Conservation (phyloP, 2,888 invertebrate species). For the Megamerina dolium region DNA sequence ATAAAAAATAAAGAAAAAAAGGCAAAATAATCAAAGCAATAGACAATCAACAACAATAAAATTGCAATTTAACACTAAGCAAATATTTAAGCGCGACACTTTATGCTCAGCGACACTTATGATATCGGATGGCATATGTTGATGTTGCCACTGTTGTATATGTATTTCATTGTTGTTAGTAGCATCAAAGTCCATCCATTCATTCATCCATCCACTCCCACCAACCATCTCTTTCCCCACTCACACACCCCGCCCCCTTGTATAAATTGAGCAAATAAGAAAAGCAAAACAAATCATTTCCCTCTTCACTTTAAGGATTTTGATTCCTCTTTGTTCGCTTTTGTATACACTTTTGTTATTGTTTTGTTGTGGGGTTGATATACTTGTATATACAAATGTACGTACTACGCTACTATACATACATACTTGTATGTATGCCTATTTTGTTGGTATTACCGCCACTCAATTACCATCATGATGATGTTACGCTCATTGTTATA, state of each 20-base stretch:
- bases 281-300: slow-evolving; percentile 40
- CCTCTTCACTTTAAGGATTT: slow-evolving; percentile 37
- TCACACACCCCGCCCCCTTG: no score
- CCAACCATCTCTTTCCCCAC: no score
- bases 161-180: slow-evolving; percentile 10
- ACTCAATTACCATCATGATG: slow-evolving; percentile 49
- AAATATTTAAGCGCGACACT: slow-evolving; percentile 40
- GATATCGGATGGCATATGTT: no score
- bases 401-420: no score
- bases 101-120: no score
- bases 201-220: no score
- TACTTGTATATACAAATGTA: no score
- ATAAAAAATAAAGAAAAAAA: no score
- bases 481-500: slow-evolving; percentile 21
- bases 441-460: slow-evolving; percentile 41
- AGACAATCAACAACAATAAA: not conserved
- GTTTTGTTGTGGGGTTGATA: no score
- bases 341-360: not conserved
- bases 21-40: no score
- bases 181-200: slow-evolving; percentile 6
- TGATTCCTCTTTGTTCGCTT: slow-evolving; percentile 17
- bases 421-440: not conserved
- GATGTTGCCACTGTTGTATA: no score
- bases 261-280: slow-evolving; percentile 26
- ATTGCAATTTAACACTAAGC: slow-evolving; percentile 28